Base-by-base conservation (phyloP, 2,888 invertebrate genomes). In the Rhyacophila evoluta region DNA sequence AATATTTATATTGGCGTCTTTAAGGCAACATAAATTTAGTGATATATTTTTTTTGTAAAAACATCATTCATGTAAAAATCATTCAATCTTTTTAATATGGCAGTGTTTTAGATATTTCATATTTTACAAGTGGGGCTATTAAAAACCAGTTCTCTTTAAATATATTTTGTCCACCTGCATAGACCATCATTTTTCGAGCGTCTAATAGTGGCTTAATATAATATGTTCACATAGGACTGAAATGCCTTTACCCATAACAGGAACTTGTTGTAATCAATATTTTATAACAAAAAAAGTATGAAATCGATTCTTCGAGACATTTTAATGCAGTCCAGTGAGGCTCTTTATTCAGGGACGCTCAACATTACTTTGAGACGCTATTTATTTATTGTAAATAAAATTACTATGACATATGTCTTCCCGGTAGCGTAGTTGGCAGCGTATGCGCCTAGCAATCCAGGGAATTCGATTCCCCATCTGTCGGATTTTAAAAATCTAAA, bases 281-380 rank as follows among this genome's bases (percentile, higher is more conserved):
- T 55, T 70, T 36, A 33, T 55, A 76, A 37, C 38, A 77, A 77
- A 69, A 74, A 79, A 73, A 74, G 55, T 41, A 67, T 68, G 28
- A 70, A 75, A 79, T 76, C 79, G 79, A 79, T 79, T 79, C 33
- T 69, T 71, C 73, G 74, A 78, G 73, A 78, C 78, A 74, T 74
- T 74, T 78, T 78, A 78, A 78, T 78, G 74, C 73, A 78, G 77
- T 73, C 73, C 67, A 38, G 6, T 15, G 55, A 55, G 1, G 8
- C 55, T 55, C 6, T 15, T 55, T 55, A 55, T 55, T 5, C 55
- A 55, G 55, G 55, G 55, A 1, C 15, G 19, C 8, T 19, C 10
- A 55, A 55, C 55, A 55, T 19, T 55, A 8, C 6, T n/a, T 4
- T n/a, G n/a, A n/a, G n/a, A n/a, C n/a, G n/a, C n/a, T n/a, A n/a